Evolutionary conservation across 2,888 invertebrate genomes (phyloP).

Genomic region (Dynastes grantii): DNA sequence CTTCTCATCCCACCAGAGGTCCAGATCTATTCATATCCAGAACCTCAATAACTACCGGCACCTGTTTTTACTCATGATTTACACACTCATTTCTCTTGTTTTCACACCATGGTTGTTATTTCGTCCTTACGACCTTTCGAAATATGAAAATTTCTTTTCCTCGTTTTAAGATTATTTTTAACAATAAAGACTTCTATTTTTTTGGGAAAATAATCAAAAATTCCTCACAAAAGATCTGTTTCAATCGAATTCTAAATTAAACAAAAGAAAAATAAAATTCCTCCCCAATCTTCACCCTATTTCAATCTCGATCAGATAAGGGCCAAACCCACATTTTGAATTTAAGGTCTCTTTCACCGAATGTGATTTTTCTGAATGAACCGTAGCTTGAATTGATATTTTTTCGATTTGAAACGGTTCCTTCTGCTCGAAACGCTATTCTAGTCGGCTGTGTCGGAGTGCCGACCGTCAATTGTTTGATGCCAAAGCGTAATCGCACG

Average conservation of each 20-base stretch:
- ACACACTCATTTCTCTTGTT: conserved; percentile 14
- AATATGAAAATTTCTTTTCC: not conserved
- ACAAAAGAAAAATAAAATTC: too few relatives aligned
- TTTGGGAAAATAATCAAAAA: too few relatives aligned
- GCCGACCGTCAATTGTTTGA: not conserved
- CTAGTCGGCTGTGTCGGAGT: too few relatives aligned
- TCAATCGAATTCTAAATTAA: too few relatives aligned
- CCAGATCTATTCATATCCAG: conserved; percentile 31
- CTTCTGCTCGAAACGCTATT: not conserved
- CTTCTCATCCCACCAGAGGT: conserved; percentile 42
- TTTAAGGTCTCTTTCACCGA: conserved; percentile 2
- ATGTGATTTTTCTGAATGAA: conserved; percentile 34
- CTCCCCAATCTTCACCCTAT: too few relatives aligned
- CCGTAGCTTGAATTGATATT: not conserved
- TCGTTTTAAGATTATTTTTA: not conserved
- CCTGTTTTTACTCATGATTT: conserved; percentile 33
- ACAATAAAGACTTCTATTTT: too few relatives aligned
- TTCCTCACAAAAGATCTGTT: too few relatives aligned
- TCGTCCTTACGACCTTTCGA: not conserved
- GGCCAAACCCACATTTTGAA: conserved; percentile 48
- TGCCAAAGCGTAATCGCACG: not conserved
- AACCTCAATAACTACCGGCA: conserved; percentile 13
- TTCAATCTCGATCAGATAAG: not conserved
- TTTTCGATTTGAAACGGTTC: not conserved
- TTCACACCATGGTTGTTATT: conserved; percentile 6